Evolutionary conservation across 2,888 invertebrate genomes (phyloP).

Genomic region (Nomada flava): DNA sequence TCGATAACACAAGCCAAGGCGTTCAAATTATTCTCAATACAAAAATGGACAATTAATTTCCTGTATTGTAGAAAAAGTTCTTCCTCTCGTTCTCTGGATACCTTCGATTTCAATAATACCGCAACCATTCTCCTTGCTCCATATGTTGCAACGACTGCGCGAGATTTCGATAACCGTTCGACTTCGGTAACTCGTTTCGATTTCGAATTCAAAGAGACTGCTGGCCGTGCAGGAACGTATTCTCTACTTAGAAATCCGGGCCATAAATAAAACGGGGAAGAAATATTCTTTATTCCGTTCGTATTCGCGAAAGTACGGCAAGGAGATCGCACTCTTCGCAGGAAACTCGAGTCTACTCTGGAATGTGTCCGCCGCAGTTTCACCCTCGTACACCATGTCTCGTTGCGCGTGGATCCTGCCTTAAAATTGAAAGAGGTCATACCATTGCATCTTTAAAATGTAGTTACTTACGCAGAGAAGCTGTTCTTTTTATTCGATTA

Average conservation of each 20-base stretch:
- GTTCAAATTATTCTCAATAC: neutral
- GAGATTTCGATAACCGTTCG: constrained; percentile 17
- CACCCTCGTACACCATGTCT: neutral
- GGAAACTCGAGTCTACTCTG: constrained; percentile 10
- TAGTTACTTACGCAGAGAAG: too few species aligned
- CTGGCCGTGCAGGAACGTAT: too few species aligned
- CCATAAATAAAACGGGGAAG: constrained; percentile 22
- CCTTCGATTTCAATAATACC: too few species aligned
- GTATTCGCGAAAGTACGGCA: constrained; percentile 4
- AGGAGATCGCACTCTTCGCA: neutral
- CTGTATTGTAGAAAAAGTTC: neutral
- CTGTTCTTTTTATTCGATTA: too few species aligned
- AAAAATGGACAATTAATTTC: neutral
- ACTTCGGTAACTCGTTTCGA: neutral
- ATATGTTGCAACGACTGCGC: neutral
- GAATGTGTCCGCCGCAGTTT: neutral
- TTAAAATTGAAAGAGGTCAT: neutral
- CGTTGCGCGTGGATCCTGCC: neutral
- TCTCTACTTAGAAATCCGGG: too few species aligned
- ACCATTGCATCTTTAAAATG: too few species aligned
- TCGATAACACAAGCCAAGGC: neutral
- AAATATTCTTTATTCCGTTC: constrained; percentile 22
- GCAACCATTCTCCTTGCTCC: neutral
- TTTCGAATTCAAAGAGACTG: neutral
- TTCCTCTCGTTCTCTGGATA: too few species aligned